Evolutionary conservation across 2,113 vertebrate genomes (phyloP).

Genomic region (Gambusia holbrooki): DNA sequence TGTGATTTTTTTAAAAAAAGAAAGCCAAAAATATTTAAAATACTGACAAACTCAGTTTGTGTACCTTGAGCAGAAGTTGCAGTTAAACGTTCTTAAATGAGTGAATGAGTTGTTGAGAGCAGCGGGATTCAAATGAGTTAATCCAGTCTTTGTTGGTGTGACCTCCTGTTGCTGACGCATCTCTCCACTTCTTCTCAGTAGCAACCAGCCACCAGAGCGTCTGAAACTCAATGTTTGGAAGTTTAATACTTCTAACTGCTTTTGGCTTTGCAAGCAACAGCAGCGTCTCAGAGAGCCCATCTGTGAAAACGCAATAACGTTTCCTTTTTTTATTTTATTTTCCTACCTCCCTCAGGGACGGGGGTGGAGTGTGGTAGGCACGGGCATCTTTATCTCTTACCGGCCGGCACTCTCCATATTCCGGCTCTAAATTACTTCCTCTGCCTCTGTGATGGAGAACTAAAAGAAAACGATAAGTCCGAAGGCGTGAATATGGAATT

Average conservation of each 20-base stretch:
- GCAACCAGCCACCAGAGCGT: slow-evolving; percentile 32
- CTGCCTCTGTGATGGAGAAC: slow-evolving; percentile 66
- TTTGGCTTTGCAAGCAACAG: slow-evolving; percentile 43
- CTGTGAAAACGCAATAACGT: slow-evolving; percentile 51
- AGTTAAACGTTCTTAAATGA: background rate
- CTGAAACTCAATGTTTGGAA: slow-evolving; percentile 23
- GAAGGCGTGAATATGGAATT: slow-evolving; percentile 62
- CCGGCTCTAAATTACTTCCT: slow-evolving; percentile 67
- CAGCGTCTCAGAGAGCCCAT: slow-evolving; percentile 28
- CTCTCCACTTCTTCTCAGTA: background rate
- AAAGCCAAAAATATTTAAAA: too few relatives aligned
- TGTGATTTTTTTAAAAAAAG: too few relatives aligned
- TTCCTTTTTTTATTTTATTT: slow-evolving; percentile 5
- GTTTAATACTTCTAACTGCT: slow-evolving; percentile 43
- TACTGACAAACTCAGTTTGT: too few relatives aligned
- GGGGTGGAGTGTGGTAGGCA: background rate
- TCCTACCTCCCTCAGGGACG: slow-evolving; percentile 18
- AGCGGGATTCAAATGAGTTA: background rate
- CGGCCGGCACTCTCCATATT: slow-evolving; percentile 61
- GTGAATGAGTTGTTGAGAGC: background rate
- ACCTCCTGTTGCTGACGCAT: slow-evolving; percentile 10
- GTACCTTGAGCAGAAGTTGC: background rate
- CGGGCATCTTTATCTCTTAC: slow-evolving; percentile 66
- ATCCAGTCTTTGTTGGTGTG: background rate
- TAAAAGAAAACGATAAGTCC: slow-evolving; percentile 72